Base-by-base conservation (phyloP, 2,888 invertebrate genomes). In the Hydriomena furcata region DNA sequence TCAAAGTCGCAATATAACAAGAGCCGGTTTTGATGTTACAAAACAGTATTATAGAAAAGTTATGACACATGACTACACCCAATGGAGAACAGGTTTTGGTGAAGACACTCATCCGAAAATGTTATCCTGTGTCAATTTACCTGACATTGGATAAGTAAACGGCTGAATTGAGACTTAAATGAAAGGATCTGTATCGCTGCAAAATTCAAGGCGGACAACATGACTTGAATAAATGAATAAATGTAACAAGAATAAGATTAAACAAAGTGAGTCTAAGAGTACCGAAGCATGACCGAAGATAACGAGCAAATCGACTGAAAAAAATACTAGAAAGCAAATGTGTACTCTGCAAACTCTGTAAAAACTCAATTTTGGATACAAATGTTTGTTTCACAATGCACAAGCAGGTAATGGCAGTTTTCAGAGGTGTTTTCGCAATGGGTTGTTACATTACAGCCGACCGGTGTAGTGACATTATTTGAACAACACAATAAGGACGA, bases 271-370 rank as follows among this genome's bases (percentile, higher is more conserved):
- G 68, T 66, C 77, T 73, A 55, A 73, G 65, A 55, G 68, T 70
- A 71, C 54, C 75, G 71, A 71, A 75, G 72, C 80, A 76, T 79
- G 71, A 78, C 81, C 64, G 60, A 65, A 76, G 76, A 76, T 78
- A 81, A 81, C 65, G 71, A 67, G 68, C 63, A 67, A 75, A 75
- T 71, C 55, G 69, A 58, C 66, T 62, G 69, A 69, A 74, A 76
- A 70, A 62, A 71, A 68, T 60, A 61, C 65, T 71, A 76, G 77
- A 81, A 77, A 79, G 76, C 61, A 61, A 70, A 65, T 57, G 27
- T 44, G 46, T 54, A n/a, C n/a, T n/a, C n/a, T 55, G 52, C 53
- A 53, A 55, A 37, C n/a, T n/a, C n/a, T n/a, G n/a, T n/a, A n/a
- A 37, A 60, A 51, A 56, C 25, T 30, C 10, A 7, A 34, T 46